Base-by-base conservation (phyloP, 2,888 invertebrate species). In the Cerastis rubricosa region DNA sequence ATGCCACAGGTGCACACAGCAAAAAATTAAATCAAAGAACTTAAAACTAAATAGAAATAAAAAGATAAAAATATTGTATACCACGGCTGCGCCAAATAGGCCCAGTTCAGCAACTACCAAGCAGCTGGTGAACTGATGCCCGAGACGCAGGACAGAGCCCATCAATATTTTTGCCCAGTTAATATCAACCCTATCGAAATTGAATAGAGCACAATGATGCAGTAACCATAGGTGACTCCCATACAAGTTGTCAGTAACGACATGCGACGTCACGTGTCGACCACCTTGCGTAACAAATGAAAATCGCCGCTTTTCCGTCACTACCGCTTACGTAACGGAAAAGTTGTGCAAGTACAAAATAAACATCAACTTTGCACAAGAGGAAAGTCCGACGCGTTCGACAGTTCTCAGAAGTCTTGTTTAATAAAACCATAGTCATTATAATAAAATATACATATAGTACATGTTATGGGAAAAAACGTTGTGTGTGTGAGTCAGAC, bases 211-310 rank as follows among this genome's bases (percentile, higher is more conserved):
- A 86, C 82, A 85, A 83, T 86, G 79, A 84, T 80, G 76, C 78
- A 80, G 74, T 84, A 76, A 88, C 80, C 74, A 83, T 73, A 84
- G 77, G 86, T 80, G 80, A 82, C 84, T 85, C 85, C 81, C 76
- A 86, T 86, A 80, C 81, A 83, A 72, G 76, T 61, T 78, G 81
- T 80, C 79, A 81, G 78, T 85, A 85, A 85, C 85, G 86, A 87
- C 78, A 76, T 78, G 77, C 86, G 70, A 74, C 70, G 73, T 88
- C 86, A 87, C 87, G 81, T 84, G 82, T 84, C 70, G 67, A 71
- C 78, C 81, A 76, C 12, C 59, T 93, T 92, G 91, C 87, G 89
- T 90, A 93, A 93, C 86, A 76, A 87, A 91, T 91, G 92, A 93
- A 92, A 90, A 83, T 80, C 75, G 76, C 77, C 85, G 78, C 86